Evolutionary conservation across 2,113 vertebrate species (phyloP).

Genomic region (Nyctereutes procyonoides): DNA sequence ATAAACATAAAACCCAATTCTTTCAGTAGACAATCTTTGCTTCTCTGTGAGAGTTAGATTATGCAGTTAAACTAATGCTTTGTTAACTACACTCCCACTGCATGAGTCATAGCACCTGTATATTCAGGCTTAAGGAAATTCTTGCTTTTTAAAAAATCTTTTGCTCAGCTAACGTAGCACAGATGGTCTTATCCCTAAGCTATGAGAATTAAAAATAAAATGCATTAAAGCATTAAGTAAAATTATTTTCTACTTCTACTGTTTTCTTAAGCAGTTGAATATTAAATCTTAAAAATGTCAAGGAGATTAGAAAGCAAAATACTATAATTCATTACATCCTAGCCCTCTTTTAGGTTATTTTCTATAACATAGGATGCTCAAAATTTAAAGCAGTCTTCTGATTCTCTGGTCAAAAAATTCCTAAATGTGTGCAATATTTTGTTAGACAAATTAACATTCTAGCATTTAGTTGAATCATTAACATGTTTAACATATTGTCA

Average conservation of each 20-base stretch:
- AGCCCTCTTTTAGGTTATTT: not conserved
- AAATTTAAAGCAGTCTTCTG: slow-evolving; percentile 1
- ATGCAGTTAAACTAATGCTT: not conserved
- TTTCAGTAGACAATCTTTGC: not conserved
- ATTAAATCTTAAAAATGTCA: slow-evolving; percentile 46
- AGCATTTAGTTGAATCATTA: not conserved
- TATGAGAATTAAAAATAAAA: slow-evolving; percentile 52
- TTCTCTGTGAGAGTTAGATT: slow-evolving; percentile 38
- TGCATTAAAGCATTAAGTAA: slow-evolving; percentile 39
- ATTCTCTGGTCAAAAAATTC: not conserved
- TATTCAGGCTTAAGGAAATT: slow-evolving; percentile 10
- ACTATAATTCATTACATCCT: not conserved
- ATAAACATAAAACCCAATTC: not conserved
- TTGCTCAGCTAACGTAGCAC: slow-evolving; percentile 4
- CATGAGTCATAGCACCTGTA: slow-evolving; percentile 29
- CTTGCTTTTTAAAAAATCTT: slow-evolving; percentile 12
- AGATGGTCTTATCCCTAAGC: slow-evolving; percentile 47
- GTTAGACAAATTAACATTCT: not conserved
- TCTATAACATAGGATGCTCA: not conserved
- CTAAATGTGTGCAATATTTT: not conserved
- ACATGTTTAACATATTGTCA: not conserved
- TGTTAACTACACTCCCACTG: not conserved
- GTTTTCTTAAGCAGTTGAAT: slow-evolving; percentile 32
- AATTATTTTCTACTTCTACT: slow-evolving; percentile 34
- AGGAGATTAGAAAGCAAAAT: not conserved